Evolutionary conservation across 2,888 invertebrate species (phyloP), one percentile per base, ranked within the genome.

Genomic region (Parnassius glacialis): DNA sequence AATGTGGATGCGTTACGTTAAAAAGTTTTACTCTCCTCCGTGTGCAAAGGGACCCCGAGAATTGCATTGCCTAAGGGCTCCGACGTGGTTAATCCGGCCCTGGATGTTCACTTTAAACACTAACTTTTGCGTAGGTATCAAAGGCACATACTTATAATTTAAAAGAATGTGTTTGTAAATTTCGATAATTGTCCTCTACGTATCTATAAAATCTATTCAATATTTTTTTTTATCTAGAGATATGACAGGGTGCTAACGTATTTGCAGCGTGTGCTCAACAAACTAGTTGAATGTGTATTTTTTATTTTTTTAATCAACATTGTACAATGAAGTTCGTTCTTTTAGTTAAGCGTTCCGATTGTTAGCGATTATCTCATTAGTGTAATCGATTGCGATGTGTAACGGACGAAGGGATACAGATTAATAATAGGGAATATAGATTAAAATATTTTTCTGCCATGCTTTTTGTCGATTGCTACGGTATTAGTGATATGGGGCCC

Each of bases 331-430:
- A 59, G 41, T 45, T 50, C 34, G 41, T 44, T 56, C 47, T 50
- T 41, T 61, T 61, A 63, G 55, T 66, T 65, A 64, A 61, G 47
- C 64, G 68, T 65, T 67, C 59, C 57, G 59, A 65, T 65, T 66
- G 65, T 62, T 58, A 64, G 69, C 25, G 43, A 67, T 69, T 70
- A 73, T 73, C 74, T 74, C 74, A 74, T 68, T 73, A 74, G 72
- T 65, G 62, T 71, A 66, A 74, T 65, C 41, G 52, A 16, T 44
- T 51, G 34, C 34, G n/a, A 41, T 60, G 61, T 64, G 57, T 58
- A 58, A 58, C 51, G 61, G 53, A 55, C 59, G 51, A 53, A 51
- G 51, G 54, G 44, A 45, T 52, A 47, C 45, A 34, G 56, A 50
- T 16, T 50, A 54, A 52, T 57, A 45, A 41, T 34, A 9, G 16